A percentile compares a stretch with the other conserved stretches of the same genome.
Conservation (phyloP, 2,113 vertebrate species). For the Clarias batrachus region DNA sequence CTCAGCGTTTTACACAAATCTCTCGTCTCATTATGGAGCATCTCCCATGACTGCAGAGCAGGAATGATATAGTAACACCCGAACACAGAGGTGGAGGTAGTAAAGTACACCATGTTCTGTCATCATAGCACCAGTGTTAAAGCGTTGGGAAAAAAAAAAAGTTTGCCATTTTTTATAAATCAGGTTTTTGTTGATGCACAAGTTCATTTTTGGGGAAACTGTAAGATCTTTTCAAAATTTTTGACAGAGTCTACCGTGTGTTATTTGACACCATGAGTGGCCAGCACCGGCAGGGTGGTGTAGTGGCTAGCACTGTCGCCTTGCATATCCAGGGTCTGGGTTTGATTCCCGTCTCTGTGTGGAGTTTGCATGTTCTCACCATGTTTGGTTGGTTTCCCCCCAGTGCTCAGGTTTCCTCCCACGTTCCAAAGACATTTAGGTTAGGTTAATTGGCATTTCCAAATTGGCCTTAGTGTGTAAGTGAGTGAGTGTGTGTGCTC, state of each 20-base stretch:
- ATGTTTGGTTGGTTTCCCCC: too few species aligned
- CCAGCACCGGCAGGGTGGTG: background rate
- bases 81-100: background rate
- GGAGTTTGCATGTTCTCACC: too few species aligned
- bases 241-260: background rate
- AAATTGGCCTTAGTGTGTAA: too few species aligned
- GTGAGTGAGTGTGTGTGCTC: too few species aligned
- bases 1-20: background rate
- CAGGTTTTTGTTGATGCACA: background rate
- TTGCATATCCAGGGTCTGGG: too few species aligned
- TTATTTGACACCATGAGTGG: background rate
- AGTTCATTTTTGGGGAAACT: too few species aligned
- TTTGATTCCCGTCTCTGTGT: too few species aligned
- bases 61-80: background rate
- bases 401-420: too few species aligned
- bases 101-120: background rate
- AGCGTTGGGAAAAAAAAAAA: background rate
- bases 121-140: background rate
- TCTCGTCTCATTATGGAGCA: background rate
- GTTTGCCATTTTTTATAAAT: background rate
- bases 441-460: too few species aligned
- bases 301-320: too few species aligned
- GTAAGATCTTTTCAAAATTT: background rate
- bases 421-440: too few species aligned
- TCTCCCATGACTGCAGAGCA: background rate